Conservation (phyloP, 2,113 vertebrate genomes). For the Mustelus asterias region DNA sequence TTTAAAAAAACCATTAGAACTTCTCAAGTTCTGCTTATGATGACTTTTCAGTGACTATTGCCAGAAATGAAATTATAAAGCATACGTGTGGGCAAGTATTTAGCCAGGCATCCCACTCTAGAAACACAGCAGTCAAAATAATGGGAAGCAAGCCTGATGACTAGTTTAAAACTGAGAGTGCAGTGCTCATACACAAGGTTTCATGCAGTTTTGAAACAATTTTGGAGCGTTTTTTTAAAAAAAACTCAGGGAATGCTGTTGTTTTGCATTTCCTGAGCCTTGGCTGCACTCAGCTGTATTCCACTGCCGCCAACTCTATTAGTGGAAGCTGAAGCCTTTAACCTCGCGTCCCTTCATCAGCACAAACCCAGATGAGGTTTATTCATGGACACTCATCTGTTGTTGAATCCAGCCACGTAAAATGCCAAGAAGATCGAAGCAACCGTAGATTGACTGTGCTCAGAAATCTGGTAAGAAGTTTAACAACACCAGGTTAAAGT, state of each 20-base stretch:
- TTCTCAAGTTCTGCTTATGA: not conserved
- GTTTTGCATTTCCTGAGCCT: not conserved
- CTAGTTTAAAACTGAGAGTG: not conserved
- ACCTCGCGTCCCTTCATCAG: not conserved
- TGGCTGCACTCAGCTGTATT: not conserved
- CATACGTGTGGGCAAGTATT: not conserved
- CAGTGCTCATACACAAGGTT: not conserved
- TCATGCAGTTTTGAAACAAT: not conserved
- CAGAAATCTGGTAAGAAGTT: slow-evolving; percentile 31
- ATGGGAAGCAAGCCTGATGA: not conserved
- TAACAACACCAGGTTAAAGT: too few relatives aligned
- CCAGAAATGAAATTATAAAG: not conserved
- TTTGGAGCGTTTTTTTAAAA: too few relatives aligned
- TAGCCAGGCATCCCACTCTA: not conserved
- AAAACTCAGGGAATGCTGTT: not conserved
- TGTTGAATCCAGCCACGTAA: not conserved
- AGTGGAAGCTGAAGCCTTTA: not conserved
- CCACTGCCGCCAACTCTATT: not conserved
- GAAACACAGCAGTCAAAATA: not conserved
- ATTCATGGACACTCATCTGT: not conserved
- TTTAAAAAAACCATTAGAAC: not conserved
- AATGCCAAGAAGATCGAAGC: not conserved
- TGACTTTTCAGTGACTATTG: not conserved
- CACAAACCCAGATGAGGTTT: not conserved
- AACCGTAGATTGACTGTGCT: not conserved